Conservation (phyloP, 2,888 invertebrate species). For the Drosophila anomelani region DNA sequence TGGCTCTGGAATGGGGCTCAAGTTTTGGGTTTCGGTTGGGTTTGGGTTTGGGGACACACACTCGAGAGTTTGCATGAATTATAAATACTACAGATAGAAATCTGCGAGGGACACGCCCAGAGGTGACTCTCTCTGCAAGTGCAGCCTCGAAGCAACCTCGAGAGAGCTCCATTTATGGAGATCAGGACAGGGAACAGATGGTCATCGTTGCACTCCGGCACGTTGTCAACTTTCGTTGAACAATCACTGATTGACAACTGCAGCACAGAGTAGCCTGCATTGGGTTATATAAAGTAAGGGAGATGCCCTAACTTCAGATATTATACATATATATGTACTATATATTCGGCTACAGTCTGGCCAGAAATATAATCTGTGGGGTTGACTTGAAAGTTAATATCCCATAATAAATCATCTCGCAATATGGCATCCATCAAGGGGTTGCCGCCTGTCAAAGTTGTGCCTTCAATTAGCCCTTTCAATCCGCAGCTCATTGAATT, state of each 20-base stretch:
- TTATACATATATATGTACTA: neutral
- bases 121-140: constrained; percentile 17
- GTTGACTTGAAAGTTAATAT: neutral
- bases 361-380: neutral
- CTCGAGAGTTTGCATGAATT: constrained; percentile 27
- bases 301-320: constrained; percentile 8
- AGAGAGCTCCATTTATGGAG: constrained; percentile 61
- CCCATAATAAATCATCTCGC: neutral
- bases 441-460: constrained; percentile 8
- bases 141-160: constrained; percentile 20
- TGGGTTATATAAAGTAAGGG: neutral
- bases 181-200: constrained; percentile 56
- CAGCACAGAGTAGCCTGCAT: neutral
- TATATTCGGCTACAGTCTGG: neutral
- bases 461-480: constrained; percentile 26
- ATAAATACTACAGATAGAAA: constrained; percentile 47
- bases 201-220: constrained; percentile 61
- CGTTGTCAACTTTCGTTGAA: constrained; percentile 72
- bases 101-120: constrained; percentile 46
- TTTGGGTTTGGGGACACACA: constrained; percentile 1
- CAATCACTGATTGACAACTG: constrained; percentile 24
- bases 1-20: constrained; percentile 24
- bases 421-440: constrained; percentile 12
- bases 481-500: constrained; percentile 61
- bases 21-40: constrained; percentile 15